These are phyloP conservation scores for Tupaia chinensis DNA, from an alignment of 2,113 vertebrate species.

Conservation along the genomic window DNA sequence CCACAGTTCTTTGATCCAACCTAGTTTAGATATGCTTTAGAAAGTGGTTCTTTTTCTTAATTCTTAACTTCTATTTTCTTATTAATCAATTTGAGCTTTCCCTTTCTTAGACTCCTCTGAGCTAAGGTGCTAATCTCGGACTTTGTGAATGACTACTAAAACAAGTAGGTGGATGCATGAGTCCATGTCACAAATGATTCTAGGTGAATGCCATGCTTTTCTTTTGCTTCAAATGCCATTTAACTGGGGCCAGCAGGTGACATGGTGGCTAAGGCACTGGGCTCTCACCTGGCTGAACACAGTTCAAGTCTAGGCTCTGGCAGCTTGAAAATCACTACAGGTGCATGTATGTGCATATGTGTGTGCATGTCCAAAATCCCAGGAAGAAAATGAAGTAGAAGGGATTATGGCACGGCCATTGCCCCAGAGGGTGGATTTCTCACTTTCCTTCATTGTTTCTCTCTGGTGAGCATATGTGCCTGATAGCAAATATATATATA, in stretches of 20 bases:
- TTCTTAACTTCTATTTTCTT: conserved; percentile 78
- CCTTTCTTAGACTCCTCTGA: conserved; percentile 63
- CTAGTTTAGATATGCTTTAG: conserved; percentile 57
- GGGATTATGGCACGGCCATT: too few relatives aligned
- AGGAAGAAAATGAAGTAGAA: too few relatives aligned
- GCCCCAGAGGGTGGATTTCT: too few relatives aligned
- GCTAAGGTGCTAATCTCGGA: conserved; percentile 61
- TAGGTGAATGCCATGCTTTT: not conserved
- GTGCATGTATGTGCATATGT: too few relatives aligned
- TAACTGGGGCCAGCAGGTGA: not conserved
- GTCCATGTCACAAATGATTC: conserved; percentile 58
- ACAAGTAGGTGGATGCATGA: not conserved
- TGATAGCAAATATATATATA: too few relatives aligned
- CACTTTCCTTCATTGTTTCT: too few relatives aligned
- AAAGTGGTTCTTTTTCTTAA: conserved; percentile 77
- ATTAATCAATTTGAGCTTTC: conserved; percentile 74
- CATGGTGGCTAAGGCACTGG: too few relatives aligned
- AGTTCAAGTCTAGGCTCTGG: too few relatives aligned
- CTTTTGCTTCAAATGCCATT: not conserved
- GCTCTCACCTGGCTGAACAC: too few relatives aligned
- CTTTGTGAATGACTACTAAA: conserved; percentile 56
- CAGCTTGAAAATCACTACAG: too few relatives aligned
- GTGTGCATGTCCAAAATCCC: too few relatives aligned
- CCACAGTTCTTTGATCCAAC: not conserved
- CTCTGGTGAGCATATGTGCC: too few relatives aligned